Evolutionary conservation across 2,888 invertebrate species (phyloP).

Genomic region (Kryphioiulus occultus): DNA sequence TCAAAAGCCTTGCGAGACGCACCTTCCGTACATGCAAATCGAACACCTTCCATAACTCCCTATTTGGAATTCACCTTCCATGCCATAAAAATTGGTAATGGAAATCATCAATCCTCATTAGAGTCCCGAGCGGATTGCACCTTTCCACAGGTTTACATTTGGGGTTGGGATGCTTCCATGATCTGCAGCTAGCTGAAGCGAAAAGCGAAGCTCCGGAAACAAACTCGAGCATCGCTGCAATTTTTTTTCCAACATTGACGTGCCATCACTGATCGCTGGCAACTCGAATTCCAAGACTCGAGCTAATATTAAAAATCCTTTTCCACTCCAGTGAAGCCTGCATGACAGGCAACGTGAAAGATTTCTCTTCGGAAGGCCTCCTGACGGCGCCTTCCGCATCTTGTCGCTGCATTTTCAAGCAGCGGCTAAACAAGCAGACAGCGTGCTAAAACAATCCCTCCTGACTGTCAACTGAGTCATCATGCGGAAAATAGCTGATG

Average conservation of each 20-base stretch:
- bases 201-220: neutral
- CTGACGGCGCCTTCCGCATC: neutral
- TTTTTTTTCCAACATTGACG: neutral
- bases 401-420: neutral
- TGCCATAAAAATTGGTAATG: neutral
- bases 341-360: neutral
- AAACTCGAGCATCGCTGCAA: neutral
- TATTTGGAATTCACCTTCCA: neutral
- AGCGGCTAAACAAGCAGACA: conserved; percentile 7
- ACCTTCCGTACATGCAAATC: too few relatives aligned
- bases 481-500: too few relatives aligned
- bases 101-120: conserved; percentile 23
- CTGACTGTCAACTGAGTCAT: neutral
- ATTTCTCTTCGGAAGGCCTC: conserved; percentile 6
- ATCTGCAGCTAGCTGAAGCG: neutral
- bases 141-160: neutral
- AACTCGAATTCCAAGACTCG: neutral
- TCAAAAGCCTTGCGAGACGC: too few relatives aligned
- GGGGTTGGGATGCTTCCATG: conserved; percentile 1
- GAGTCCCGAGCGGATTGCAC: neutral
- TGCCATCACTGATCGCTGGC: neutral
- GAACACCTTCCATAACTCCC: neutral
- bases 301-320: conserved; percentile 23
- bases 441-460: neutral
- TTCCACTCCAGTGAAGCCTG: conserved; percentile 8